Conservation (phyloP, 2,888 invertebrate genomes). For the Sceliomorpha sp. region DNA sequence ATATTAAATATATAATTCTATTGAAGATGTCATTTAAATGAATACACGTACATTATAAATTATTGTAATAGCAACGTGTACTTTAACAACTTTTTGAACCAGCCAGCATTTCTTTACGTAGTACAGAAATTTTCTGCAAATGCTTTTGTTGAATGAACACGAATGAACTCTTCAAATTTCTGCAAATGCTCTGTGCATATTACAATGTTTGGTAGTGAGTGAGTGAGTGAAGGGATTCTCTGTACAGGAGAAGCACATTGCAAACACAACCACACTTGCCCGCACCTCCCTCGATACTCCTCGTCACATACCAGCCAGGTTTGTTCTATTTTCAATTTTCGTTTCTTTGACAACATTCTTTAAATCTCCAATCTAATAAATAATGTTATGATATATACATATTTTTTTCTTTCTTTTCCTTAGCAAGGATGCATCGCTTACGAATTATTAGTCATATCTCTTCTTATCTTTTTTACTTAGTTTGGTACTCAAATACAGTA, state of each 20-base stretch:
- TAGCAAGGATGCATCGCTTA: too few relatives aligned
- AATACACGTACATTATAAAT: too few relatives aligned
- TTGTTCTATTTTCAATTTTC: conserved; percentile 66
- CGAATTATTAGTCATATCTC: too few relatives aligned
- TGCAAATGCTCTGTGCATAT: conserved; percentile 16
- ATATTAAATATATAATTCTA: too few relatives aligned
- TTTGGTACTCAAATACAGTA: too few relatives aligned
- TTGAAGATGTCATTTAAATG: too few relatives aligned
- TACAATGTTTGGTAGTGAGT: conserved; percentile 71
- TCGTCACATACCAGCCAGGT: conserved; percentile 78
- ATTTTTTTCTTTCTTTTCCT: conserved; percentile 8
- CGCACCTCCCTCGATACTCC: conserved; percentile 79
- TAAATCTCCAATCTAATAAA: neutral
- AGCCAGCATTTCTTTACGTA: too few relatives aligned
- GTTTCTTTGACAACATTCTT: conserved; percentile 12
- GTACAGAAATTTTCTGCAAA: too few relatives aligned
- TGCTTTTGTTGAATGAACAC: too few relatives aligned
- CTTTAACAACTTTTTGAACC: too few relatives aligned
- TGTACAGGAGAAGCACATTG: conserved; percentile 80
- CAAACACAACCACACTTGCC: conserved; percentile 74
- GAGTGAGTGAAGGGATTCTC: conserved; percentile 79
- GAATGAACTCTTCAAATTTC: conserved; percentile 7
- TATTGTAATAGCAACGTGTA: too few relatives aligned
- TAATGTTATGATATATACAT: neutral
- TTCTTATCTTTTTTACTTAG: too few relatives aligned